These are phyloP conservation scores for Tortrix viridana DNA, from an alignment of 2,888 invertebrate species.

Conservation along the genomic window DNA sequence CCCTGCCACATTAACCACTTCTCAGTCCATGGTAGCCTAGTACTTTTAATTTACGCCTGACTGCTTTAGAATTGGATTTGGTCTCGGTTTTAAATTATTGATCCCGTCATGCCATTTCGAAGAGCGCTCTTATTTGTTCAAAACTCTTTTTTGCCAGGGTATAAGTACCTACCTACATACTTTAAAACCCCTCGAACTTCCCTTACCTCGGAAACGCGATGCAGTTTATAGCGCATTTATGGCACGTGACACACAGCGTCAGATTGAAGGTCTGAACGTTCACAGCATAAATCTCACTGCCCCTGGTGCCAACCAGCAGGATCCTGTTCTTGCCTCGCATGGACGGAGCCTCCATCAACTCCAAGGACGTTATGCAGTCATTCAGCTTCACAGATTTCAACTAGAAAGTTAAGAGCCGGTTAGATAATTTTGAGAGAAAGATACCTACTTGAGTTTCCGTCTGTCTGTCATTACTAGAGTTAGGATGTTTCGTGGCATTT, in stretches of 20 bases:
- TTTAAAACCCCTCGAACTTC: no score
- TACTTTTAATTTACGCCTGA: neutral
- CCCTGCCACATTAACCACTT: constrained; percentile 72
- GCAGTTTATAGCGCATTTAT: constrained; percentile 91
- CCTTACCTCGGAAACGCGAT: constrained; percentile 92
- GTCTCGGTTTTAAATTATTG: no score
- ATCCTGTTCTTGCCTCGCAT: constrained; percentile 72
- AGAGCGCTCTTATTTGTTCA: no score
- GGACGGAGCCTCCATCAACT: constrained; percentile 74
- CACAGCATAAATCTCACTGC: constrained; percentile 92
- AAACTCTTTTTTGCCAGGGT: no score
- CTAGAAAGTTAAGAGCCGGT: neutral
- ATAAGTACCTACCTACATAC: no score
- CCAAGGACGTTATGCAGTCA: constrained; percentile 90
- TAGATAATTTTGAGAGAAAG: neutral
- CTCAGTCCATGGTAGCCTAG: neutral
- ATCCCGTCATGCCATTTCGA: no score
- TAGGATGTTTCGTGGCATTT: no score
- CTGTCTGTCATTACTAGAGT: no score
- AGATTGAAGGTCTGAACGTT: constrained; percentile 87
- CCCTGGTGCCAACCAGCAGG: constrained; percentile 90
- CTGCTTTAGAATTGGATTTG: no score
- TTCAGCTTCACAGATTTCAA: constrained; percentile 84
- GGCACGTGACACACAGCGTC: constrained; percentile 91
- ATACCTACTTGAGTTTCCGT: no score